A percentile compares a stretch with the other conserved stretches of the same genome.
Evolutionary conservation across 1,140 invertebrate species (phyloP).

Genomic region (Bemisia tabaci): DNA sequence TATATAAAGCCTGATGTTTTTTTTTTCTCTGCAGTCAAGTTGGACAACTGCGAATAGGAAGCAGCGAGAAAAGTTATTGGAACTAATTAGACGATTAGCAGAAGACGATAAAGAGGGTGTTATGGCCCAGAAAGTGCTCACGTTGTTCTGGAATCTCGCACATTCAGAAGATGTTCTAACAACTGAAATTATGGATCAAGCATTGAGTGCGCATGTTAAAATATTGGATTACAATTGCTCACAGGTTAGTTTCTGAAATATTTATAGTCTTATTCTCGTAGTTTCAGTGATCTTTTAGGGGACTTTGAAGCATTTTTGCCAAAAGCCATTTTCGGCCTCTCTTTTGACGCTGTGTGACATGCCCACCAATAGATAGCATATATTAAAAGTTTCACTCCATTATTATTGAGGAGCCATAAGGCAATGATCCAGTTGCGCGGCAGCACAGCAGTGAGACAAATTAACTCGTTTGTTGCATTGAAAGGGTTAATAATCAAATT

Average conservation of each 20-base stretch:
- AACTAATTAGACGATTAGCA: constrained; percentile 84
- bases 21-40: constrained; percentile 47
- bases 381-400: no score
- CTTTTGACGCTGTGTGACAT: no score
- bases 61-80: constrained; percentile 87
- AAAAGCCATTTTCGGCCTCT: no score
- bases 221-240: constrained; percentile 97
- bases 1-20: constrained; percentile 14
- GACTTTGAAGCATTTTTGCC: no score
- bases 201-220: constrained; percentile 87
- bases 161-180: constrained; percentile 84
- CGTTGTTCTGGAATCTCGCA: constrained; percentile 92
- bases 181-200: constrained; percentile 96
- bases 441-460: no score
- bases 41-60: constrained; percentile 94
- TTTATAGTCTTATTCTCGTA: no score
- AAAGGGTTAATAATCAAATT: no score
- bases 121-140: constrained; percentile 96
- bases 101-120: constrained; percentile 98
- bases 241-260: constrained; percentile 33
- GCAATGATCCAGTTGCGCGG: no score
- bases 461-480: no score
- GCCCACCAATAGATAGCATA: no score
- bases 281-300: no score
- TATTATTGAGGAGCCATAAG: no score